A percentile compares a stretch with the other conserved stretches of the same genome.
Evolutionary conservation across 2,888 invertebrate genomes (phyloP).

Genomic region (Limnephilus marmoratus): DNA sequence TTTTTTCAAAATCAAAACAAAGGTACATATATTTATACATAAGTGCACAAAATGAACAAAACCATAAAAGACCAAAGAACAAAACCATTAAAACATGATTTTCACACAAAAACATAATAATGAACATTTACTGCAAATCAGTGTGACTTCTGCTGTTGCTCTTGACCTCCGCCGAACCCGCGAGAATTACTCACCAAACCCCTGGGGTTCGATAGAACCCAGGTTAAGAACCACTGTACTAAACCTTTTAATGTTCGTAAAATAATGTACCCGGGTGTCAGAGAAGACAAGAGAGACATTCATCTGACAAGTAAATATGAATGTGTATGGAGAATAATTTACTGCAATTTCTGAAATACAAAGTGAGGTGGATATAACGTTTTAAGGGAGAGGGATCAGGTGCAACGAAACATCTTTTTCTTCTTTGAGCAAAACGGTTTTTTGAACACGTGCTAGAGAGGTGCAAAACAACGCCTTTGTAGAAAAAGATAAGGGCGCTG

Average conservation of each 20-base stretch:
- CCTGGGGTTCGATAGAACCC: too few relatives aligned
- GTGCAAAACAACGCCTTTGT: slow-evolving; percentile 2
- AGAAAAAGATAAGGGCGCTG: not conserved
- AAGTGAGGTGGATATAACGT: not conserved
- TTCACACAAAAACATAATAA: too few relatives aligned
- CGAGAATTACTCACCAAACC: too few relatives aligned
- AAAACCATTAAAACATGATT: too few relatives aligned
- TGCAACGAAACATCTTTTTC: not conserved
- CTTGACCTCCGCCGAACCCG: too few relatives aligned
- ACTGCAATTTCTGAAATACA: not conserved
- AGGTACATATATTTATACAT: too few relatives aligned
- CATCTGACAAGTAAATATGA: not conserved
- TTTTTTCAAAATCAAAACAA: too few relatives aligned
- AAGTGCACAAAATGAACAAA: too few relatives aligned
- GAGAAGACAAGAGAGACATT: not conserved
- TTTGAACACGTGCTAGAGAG: not conserved
- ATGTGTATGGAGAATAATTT: not conserved
- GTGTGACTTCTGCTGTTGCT: too few relatives aligned
- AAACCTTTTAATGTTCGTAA: not conserved
- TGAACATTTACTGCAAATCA: too few relatives aligned
- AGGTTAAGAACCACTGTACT: too few relatives aligned
- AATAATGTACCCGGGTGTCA: not conserved
- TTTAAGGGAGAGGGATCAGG: not conserved
- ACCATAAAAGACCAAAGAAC: too few relatives aligned
- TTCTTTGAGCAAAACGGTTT: not conserved